These are phyloP conservation scores for Heliconius nattereri DNA, from an alignment of 1,140 invertebrate species.

Conservation along the genomic window DNA sequence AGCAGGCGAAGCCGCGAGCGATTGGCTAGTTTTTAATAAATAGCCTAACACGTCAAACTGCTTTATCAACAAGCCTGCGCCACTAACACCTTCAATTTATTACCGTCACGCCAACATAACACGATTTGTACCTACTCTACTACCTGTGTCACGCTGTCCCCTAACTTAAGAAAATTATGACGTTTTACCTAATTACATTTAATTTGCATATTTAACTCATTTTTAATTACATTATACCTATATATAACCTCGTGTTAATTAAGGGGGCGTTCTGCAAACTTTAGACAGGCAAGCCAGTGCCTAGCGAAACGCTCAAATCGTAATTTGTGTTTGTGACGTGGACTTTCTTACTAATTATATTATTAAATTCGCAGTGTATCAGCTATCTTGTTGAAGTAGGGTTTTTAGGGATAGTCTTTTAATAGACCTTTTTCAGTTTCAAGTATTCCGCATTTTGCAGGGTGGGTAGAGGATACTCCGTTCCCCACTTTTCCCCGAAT, in stretches of 20 bases:
- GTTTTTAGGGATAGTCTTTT: too few species aligned
- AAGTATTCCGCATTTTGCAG: too few species aligned
- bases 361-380: neutral
- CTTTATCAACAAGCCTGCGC: neutral
- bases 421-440: too few species aligned
- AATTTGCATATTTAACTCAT: constrained; percentile 51
- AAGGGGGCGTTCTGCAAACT: constrained; percentile 29
- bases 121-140: neutral
- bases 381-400: too few species aligned
- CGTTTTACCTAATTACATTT: constrained; percentile 36
- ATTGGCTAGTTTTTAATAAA: too few species aligned
- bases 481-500: too few species aligned
- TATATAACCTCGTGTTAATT: constrained; percentile 42
- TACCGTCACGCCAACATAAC: neutral
- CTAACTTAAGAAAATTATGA: constrained; percentile 15
- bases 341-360: neutral
- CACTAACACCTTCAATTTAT: neutral
- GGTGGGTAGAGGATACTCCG: too few species aligned
- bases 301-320: neutral
- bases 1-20: too few species aligned
- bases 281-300: constrained; percentile 37
- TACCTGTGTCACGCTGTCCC: neutral
- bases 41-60: too few species aligned
- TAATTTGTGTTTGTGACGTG: constrained; percentile 7
- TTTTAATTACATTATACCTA: constrained; percentile 49